Evolutionary conservation across 1,140 invertebrate species (phyloP).

Genomic region (Apis florea): DNA sequence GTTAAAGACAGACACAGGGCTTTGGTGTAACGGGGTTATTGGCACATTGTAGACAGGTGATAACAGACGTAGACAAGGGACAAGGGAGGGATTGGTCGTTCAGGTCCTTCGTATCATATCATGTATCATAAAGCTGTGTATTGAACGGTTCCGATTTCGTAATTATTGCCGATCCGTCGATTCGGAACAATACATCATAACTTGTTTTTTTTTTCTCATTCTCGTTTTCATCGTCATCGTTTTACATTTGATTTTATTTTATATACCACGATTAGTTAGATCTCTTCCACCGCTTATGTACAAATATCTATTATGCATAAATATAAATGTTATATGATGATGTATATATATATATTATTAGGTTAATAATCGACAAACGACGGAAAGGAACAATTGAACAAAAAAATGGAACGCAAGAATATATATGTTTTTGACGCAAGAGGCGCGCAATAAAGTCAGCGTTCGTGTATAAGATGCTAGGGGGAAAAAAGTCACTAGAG

Average conservation of each 20-base stretch:
- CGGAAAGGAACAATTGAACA: constrained; percentile 54
- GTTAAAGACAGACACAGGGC: constrained; percentile 73
- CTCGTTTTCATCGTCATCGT: constrained; percentile 70
- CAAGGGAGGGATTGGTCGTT: constrained; percentile 76
- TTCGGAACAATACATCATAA: constrained; percentile 59
- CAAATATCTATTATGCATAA: constrained; percentile 1
- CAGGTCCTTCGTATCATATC: constrained; percentile 56
- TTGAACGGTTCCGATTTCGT: constrained; percentile 54
- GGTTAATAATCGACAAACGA: constrained; percentile 50
- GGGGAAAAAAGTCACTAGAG: constrained; percentile 66
- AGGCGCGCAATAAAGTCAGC: constrained; percentile 65
- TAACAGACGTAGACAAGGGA: constrained; percentile 83
- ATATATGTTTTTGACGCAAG: constrained; percentile 55
- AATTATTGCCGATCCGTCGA: constrained; percentile 62
- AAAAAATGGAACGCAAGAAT: constrained; percentile 60
- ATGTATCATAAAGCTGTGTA: constrained; percentile 47
- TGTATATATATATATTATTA: constrained; percentile 45
- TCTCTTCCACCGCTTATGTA: background rate
- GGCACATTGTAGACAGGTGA: constrained; percentile 76
- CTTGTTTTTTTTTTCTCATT: constrained; percentile 39
- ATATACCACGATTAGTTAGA: background rate
- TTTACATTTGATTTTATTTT: background rate
- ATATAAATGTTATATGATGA: constrained; percentile 6
- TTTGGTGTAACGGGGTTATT: constrained; percentile 62
- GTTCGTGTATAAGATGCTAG: constrained; percentile 59